A percentile compares a stretch with the other conserved stretches of the same genome.
These are phyloP conservation scores for Macaria liturata DNA, from an alignment of 2,888 invertebrate genomes.

Conservation along the genomic window DNA sequence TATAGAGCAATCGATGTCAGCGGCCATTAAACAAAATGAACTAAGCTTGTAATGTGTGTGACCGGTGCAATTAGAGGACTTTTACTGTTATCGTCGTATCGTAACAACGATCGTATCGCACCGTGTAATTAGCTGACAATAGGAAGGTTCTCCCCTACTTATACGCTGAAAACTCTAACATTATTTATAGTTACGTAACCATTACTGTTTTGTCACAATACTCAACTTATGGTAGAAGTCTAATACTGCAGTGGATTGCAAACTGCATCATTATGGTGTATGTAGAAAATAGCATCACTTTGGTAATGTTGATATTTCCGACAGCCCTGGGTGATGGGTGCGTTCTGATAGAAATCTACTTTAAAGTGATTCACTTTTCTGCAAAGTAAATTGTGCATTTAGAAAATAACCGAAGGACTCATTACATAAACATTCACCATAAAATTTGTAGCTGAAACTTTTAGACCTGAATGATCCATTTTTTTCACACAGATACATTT, in stretches of 20 bases:
- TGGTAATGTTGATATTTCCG: constrained; percentile 53
- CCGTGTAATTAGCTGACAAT: constrained; percentile 73
- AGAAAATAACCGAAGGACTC: too few relatives aligned
- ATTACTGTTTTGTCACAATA: constrained; percentile 30
- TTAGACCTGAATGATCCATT: too few relatives aligned
- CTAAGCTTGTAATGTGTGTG: constrained; percentile 67
- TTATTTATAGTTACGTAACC: constrained; percentile 15
- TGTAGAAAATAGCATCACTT: constrained; percentile 58
- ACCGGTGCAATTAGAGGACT: constrained; percentile 65
- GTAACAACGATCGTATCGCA: constrained; percentile 60
- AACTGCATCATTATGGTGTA: constrained; percentile 26
- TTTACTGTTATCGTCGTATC: constrained; percentile 79
- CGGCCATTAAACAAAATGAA: constrained; percentile 65
- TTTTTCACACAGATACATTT: too few relatives aligned
- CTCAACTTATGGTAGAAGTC: too few relatives aligned
- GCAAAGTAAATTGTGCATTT: too few relatives aligned
- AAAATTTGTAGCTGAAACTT: too few relatives aligned
- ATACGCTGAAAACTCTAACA: constrained; percentile 9
- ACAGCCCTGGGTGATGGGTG: constrained; percentile 57
- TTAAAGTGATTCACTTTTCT: too few relatives aligned
- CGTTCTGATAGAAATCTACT: constrained; percentile 27
- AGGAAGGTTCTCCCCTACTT: constrained; percentile 54
- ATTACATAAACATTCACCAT: too few relatives aligned
- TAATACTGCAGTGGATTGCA: too few relatives aligned
- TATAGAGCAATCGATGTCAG: constrained; percentile 59